These are phyloP conservation scores for Synergus itoensis DNA, from an alignment of 2,888 invertebrate genomes.

Conservation along the genomic window DNA sequence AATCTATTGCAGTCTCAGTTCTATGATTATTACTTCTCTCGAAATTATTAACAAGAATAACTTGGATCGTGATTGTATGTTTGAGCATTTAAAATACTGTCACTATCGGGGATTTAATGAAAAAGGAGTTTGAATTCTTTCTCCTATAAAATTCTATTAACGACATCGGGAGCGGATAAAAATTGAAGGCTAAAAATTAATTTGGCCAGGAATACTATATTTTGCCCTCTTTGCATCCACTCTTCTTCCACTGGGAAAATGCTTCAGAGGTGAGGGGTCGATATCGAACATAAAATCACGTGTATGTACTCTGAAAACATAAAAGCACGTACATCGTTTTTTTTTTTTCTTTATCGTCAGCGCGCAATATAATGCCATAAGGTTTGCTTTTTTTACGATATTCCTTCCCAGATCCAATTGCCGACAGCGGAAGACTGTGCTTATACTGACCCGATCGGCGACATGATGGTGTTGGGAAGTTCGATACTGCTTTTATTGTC, in stretches of 20 bases:
- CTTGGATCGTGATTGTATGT: not conserved
- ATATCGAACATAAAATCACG: constrained; percentile 7
- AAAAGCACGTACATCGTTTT: constrained; percentile 4
- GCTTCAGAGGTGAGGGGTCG: not conserved
- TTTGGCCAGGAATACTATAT: not conserved
- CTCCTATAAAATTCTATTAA: too few relatives aligned
- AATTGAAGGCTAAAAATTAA: not conserved
- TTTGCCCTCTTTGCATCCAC: not conserved
- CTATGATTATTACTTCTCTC: constrained; percentile 15
- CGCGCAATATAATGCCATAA: constrained; percentile 29
- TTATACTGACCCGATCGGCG: constrained; percentile 24
- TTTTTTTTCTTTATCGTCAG: constrained; percentile 24
- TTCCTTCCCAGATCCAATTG: constrained; percentile 25
- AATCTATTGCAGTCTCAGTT: constrained; percentile 21
- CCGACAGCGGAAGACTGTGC: constrained; percentile 24
- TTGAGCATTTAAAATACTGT: too few relatives aligned
- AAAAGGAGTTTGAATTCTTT: too few relatives aligned
- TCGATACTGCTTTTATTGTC: constrained; percentile 22
- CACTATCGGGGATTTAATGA: too few relatives aligned
- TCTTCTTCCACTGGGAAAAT: not conserved
- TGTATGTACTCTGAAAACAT: not conserved
- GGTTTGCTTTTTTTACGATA: constrained; percentile 34
- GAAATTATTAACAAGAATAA: not conserved
- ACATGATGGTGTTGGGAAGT: constrained; percentile 15
- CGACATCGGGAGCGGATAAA: not conserved